Evolutionary conservation across 2,888 invertebrate genomes (phyloP).

Genomic region (Drosophila suboccidentalis): DNA sequence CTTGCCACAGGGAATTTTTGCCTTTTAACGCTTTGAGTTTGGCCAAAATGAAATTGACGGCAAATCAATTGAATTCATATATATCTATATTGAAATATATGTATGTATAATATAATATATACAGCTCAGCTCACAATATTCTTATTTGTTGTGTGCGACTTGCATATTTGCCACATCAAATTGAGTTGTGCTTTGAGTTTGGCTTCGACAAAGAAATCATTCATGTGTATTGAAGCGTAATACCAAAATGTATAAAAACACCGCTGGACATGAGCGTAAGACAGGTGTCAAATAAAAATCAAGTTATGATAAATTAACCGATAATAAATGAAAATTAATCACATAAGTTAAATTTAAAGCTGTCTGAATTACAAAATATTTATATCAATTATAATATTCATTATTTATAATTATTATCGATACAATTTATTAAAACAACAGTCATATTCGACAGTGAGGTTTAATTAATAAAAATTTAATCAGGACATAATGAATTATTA

Average conservation of each 20-base stretch:
- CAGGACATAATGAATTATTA: not conserved
- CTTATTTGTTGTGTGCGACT: slow-evolving; percentile 26
- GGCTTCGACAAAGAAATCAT: slow-evolving; percentile 60
- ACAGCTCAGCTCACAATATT: slow-evolving; percentile 18
- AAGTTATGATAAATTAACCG: not conserved
- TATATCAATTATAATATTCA: not conserved
- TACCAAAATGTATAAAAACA: slow-evolving; percentile 31
- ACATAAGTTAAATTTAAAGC: not conserved
- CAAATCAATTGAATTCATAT: slow-evolving; percentile 77
- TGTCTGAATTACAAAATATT: not conserved
- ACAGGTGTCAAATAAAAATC: not conserved
- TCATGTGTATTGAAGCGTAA: slow-evolving; percentile 62
- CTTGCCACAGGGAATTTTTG: slow-evolving; percentile 46
- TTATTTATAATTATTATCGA: not conserved
- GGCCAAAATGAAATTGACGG: slow-evolving; percentile 72
- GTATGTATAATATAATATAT: slow-evolving; percentile 4
- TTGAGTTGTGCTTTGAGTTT: slow-evolving; percentile 52
- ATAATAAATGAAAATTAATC: not conserved
- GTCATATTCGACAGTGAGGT: not conserved
- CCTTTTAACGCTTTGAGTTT: slow-evolving; percentile 42
- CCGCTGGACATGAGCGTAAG: slow-evolving; percentile 12
- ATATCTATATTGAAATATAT: slow-evolving; percentile 25
- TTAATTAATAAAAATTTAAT: not conserved
- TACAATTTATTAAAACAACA: not conserved
- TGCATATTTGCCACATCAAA: slow-evolving; percentile 54